Percentiles rank a stretch among this genome's conserved stretches.
These are phyloP conservation scores for Danio tinwini DNA, from an alignment of 2,797 vertebrate species.

Conservation along the genomic window DNA sequence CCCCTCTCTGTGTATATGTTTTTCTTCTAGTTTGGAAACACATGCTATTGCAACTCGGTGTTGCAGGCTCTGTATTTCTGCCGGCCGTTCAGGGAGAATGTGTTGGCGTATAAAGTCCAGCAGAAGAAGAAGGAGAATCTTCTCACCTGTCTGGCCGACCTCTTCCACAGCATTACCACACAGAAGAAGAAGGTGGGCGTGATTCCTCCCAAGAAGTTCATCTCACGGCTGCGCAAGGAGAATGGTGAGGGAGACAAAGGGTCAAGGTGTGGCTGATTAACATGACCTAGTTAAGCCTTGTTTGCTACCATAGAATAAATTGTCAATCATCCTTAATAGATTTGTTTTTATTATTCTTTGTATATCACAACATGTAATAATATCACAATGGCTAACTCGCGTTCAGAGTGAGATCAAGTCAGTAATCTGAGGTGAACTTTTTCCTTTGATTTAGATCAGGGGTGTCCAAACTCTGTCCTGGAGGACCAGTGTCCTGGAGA, in stretches of 20 bases:
- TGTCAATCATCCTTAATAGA: no score
- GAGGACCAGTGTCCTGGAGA: no score
- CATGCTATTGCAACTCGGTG: constrained; percentile 98
- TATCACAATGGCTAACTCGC: no score
- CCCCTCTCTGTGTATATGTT: constrained; percentile 40
- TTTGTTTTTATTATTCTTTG: no score
- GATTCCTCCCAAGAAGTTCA: constrained; percentile 98
- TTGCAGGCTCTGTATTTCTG: constrained; percentile 97
- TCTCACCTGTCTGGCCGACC: constrained; percentile 95
- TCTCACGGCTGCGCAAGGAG: constrained; percentile 94
- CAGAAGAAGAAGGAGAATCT: constrained; percentile 99
- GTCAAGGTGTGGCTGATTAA: neutral
- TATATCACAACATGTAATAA: no score
- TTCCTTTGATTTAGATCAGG: no score
- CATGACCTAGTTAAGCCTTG: constrained; percentile 7
- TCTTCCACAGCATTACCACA: constrained; percentile 97
- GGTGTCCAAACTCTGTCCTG: no score
- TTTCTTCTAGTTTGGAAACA: constrained; percentile 91
- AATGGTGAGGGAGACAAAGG: constrained; percentile 83
- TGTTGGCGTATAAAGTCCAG: constrained; percentile 95
- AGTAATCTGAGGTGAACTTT: no score
- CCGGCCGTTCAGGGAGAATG: constrained; percentile 96
- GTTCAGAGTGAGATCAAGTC: no score
- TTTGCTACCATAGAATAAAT: neutral
- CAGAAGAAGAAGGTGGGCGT: constrained; percentile 99